Evolutionary conservation across 2,888 invertebrate species (phyloP).

Genomic region (Pandemis cinnamomeana): DNA sequence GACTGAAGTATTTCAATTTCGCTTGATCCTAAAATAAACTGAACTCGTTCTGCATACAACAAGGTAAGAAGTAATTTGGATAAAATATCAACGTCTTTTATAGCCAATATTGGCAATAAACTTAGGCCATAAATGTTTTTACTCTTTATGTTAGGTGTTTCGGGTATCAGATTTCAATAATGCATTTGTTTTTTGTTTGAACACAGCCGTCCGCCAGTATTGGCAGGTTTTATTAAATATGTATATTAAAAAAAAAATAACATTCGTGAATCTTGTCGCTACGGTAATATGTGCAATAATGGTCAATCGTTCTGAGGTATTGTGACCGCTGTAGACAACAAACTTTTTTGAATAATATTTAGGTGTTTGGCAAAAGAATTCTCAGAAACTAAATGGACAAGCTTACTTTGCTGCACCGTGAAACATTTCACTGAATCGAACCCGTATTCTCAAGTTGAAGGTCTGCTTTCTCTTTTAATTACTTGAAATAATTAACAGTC

Average conservation of each 20-base stretch:
- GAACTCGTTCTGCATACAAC: conserved; percentile 9
- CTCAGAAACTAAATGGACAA: no score
- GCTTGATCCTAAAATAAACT: conserved; percentile 14
- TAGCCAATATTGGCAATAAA: conserved; percentile 18
- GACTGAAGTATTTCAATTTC: conserved; percentile 8
- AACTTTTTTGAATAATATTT: no score
- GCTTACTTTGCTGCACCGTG: no score
- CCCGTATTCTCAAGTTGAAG: neutral
- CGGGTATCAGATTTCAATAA: neutral
- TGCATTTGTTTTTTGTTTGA: neutral
- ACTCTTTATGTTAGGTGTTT: neutral
- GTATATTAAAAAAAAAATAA: no score
- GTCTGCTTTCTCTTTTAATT: conserved; percentile 5
- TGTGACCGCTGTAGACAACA: no score
- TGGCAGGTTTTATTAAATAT: no score
- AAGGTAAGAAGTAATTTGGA: conserved; percentile 1
- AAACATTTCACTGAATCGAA: neutral
- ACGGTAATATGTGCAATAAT: no score
- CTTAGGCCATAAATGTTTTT: neutral
- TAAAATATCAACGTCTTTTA: conserved; percentile 7
- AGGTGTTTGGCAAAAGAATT: no score
- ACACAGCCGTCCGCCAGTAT: no score
- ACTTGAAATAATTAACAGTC: conserved; percentile 1
- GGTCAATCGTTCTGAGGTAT: no score
- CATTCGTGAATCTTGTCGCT: no score